Evolutionary conservation across 2,113 vertebrate genomes (phyloP).

Genomic region (Procavia capensis): DNA sequence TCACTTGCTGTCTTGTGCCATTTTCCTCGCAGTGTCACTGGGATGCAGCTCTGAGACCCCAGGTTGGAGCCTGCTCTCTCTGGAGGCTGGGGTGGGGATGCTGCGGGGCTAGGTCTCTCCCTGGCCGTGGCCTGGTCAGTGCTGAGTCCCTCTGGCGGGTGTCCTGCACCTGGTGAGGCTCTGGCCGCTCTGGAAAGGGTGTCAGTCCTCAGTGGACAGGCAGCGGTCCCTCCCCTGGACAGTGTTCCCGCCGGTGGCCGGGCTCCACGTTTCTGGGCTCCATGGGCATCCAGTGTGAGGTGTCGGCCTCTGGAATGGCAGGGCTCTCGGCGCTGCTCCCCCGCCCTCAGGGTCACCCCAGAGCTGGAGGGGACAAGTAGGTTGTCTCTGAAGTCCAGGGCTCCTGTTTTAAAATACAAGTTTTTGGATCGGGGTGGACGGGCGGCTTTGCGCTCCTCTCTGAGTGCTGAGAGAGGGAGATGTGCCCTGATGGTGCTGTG

Average conservation of each 20-base stretch:
- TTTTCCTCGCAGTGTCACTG: accelerated
- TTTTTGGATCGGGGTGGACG: background rate
- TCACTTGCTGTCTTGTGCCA: too few species aligned
- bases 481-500: accelerated
- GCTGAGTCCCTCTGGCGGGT: background rate
- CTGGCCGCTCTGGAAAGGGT: background rate
- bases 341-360: accelerated
- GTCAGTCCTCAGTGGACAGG: too few species aligned
- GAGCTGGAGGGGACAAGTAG: accelerated
- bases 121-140: too few species aligned
- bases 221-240: too few species aligned
- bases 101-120: too few species aligned
- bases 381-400: background rate
- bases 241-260: too few species aligned
- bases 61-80: background rate
- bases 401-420: background rate
- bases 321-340: background rate
- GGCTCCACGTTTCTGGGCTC: background rate
- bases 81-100: too few species aligned
- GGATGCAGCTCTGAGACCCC: background rate
- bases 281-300: accelerated
- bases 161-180: background rate
- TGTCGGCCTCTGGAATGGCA: too few species aligned
- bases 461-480: background rate
- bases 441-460: background rate